Conservation (phyloP, 2,113 vertebrate species). For the Nothobranchius kuhntae region DNA sequence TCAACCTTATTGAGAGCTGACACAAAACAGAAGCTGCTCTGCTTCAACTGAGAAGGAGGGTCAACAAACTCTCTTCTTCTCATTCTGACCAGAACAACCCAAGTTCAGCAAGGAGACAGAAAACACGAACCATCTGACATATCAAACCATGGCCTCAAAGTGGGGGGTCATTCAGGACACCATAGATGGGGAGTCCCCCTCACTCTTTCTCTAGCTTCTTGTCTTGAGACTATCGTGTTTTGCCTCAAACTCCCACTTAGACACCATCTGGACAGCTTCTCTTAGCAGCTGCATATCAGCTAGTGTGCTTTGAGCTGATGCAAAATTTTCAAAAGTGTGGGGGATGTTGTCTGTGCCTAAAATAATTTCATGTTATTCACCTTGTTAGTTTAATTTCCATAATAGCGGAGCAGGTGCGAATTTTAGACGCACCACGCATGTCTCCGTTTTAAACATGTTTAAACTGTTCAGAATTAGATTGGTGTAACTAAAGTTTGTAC, state of each 20-base stretch:
- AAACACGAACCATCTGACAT: conserved; percentile 59
- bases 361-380: too few relatives aligned
- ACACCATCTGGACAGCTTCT: conserved; percentile 16
- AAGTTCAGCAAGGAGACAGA: conserved; percentile 39
- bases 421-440: too few relatives aligned
- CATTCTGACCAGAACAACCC: conserved; percentile 36
- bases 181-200: conserved; percentile 5
- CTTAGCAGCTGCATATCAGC: conserved; percentile 19
- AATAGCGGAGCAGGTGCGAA: too few relatives aligned
- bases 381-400: too few relatives aligned
- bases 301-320: conserved; percentile 7
- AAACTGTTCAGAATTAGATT: too few relatives aligned
- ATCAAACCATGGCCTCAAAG: conserved; percentile 39
- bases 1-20: conserved; percentile 30
- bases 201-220: conserved; percentile 22
- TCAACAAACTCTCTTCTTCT: conserved; percentile 49
- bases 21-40: conserved; percentile 12
- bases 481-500: too few relatives aligned
- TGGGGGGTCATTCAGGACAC: conserved; percentile 54
- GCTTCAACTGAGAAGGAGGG: conserved; percentile 34
- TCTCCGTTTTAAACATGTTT: too few relatives aligned
- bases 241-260: conserved; percentile 1
- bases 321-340: too few relatives aligned
- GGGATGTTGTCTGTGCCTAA: too few relatives aligned
- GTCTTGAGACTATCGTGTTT: conserved; percentile 23